phyloP scores from a whole-genome alignment of 2,113 vertebrate species.

The Etia nguti region DNA sequence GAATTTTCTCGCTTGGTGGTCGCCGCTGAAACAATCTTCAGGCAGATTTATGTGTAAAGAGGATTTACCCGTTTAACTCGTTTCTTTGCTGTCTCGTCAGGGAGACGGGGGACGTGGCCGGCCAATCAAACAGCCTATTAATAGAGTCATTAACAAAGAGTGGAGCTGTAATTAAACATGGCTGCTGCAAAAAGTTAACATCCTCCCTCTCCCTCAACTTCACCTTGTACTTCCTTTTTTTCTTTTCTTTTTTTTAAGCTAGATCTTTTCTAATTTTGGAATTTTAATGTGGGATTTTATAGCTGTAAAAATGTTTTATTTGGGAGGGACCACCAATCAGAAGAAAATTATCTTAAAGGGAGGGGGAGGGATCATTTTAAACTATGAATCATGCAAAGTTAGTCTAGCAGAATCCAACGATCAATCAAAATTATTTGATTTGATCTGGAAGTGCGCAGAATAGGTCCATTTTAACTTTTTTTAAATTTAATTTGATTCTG shows the following conservation, averaged over 20 bases:
- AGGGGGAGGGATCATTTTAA: background rate
- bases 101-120: background rate
- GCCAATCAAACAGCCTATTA: constrained; percentile 41
- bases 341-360: background rate
- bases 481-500: background rate
- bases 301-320: background rate
- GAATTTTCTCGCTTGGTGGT: constrained; percentile 33
- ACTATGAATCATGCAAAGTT: background rate
- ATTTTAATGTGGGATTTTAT: background rate
- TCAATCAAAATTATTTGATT: background rate
- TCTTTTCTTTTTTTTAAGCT: background rate
- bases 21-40: constrained; percentile 8
- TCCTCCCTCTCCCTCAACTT: background rate
- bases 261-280: background rate
- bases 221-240: background rate
- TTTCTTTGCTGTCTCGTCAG: constrained; percentile 16
- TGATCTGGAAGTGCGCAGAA: background rate
- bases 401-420: background rate
- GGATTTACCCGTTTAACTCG: constrained; percentile 40
- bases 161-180: constrained; percentile 33
- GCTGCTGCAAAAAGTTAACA: background rate
- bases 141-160: constrained; percentile 38
- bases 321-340: background rate
- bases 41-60: constrained; percentile 51
- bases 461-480: background rate